Percentiles rank a stretch among this genome's conserved stretches.
phyloP scores from a whole-genome alignment of 2,888 invertebrate species.

The Drosophila meridionalis region DNA sequence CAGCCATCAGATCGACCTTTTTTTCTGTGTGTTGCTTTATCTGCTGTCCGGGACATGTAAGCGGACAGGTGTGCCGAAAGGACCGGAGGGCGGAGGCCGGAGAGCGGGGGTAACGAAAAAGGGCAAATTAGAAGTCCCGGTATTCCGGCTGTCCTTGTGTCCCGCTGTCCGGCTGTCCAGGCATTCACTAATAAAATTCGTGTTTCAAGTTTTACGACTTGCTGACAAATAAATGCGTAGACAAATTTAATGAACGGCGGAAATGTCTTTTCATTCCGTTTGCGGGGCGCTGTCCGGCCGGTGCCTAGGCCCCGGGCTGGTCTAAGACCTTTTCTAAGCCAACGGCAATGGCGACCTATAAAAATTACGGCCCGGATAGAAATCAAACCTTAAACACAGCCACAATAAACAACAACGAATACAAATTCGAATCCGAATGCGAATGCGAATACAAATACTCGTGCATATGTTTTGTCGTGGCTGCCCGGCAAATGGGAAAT shows the following conservation, averaged over 20 bases:
- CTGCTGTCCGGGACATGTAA: conserved; percentile 5
- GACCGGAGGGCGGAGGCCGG: no score
- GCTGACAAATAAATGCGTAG: conserved; percentile 82
- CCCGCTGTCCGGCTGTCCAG: not conserved
- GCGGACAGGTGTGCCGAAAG: conserved; percentile 34
- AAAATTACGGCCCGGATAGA: conserved; percentile 62
- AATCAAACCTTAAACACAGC: conserved; percentile 48
- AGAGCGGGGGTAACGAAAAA: not conserved
- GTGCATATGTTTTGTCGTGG: conserved; percentile 36
- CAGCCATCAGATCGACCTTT: conserved; percentile 54
- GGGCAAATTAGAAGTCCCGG: conserved; percentile 3
- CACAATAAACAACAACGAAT: conserved; percentile 23
- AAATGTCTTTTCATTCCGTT: conserved; percentile 72
- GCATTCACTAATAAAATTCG: conserved; percentile 65
- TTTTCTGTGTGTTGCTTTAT: conserved; percentile 1
- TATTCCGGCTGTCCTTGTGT: not conserved
- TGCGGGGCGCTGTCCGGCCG: conserved; percentile 25
- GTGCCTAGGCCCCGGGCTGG: conserved; percentile 30
- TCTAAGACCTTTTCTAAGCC: conserved; percentile 44
- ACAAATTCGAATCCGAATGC: conserved; percentile 26
- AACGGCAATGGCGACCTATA: conserved; percentile 56
- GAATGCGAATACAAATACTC: conserved; percentile 30
- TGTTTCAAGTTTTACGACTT: conserved; percentile 76
- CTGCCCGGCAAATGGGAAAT: conserved; percentile 36
- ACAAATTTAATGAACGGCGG: conserved; percentile 83